Conservation (phyloP, 2,888 invertebrate species). For the Drosophila borborema region DNA sequence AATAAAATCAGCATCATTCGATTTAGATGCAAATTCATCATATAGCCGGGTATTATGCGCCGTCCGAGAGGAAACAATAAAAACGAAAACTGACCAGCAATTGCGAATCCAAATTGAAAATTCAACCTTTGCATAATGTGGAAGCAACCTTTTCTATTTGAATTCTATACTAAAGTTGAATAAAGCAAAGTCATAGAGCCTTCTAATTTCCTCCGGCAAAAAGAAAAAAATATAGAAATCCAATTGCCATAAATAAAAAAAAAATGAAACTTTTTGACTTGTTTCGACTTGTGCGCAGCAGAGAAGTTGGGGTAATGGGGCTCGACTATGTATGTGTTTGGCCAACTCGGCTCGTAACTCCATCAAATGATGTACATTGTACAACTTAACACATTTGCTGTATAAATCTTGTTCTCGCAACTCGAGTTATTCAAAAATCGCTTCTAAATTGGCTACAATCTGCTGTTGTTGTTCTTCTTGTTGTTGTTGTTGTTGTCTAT, state of each 20-base stretch:
- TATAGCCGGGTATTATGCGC: conserved; percentile 66
- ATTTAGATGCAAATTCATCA: conserved; percentile 85
- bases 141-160: conserved; percentile 5
- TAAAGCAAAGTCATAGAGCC: conserved; percentile 8
- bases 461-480: conserved; percentile 33
- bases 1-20: conserved; percentile 66
- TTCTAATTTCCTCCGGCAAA: conserved; percentile 8
- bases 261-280: conserved; percentile 43
- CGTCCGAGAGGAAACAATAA: conserved; percentile 58
- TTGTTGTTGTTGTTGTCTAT: conserved; percentile 33
- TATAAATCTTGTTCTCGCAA: conserved; percentile 82
- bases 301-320: not conserved
- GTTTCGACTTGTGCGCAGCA: not conserved
- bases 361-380: conserved; percentile 79
- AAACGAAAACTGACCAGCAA: conserved; percentile 48
- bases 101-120: conserved; percentile 44
- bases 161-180: conserved; percentile 29
- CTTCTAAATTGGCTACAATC: conserved; percentile 82
- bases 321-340: conserved; percentile 9
- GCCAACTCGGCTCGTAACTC: conserved; percentile 68
- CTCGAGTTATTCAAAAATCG: conserved; percentile 83
- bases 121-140: conserved; percentile 59
- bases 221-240: conserved; percentile 62
- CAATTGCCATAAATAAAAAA: conserved; percentile 75
- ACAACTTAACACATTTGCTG: conserved; percentile 83